Evolutionary conservation across 2,797 vertebrate genomes (phyloP), one percentile per base, ranked within the genome.

Genomic region (Notolabrus celidotus): DNA sequence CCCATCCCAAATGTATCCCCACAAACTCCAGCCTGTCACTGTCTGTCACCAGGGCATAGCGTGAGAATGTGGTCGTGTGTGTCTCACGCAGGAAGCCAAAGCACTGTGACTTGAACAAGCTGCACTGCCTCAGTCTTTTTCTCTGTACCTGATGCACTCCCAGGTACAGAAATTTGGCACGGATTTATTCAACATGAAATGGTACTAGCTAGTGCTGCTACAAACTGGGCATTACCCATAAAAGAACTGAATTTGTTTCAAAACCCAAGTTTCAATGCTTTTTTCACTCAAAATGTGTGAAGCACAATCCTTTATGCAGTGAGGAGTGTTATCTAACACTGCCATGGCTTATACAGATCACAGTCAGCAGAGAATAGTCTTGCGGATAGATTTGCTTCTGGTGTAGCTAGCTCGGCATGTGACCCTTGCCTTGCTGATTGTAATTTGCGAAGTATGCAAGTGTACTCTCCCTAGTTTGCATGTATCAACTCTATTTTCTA

Each of bases 1-100:
- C 10, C 45, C 16, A 42, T 46, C 46, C 46, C 23, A 47, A 47
- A 47, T 23, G 47, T 47, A 47, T 47, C 46, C 46, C 46, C 12
- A 25, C 46, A 47, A 46, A 25, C 46, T 25, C 46, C 46, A 47
- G 46, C 22, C 46, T 47, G 46, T 47, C 46, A 47, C 22, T 47
- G 46, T 47, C 46, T 47, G 46, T 47, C 46, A 47, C 46, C 22
- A 25, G 46, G 46, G 46, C 23, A 47, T 47, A 47, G 46, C 46
- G 46, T 47, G 46, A 47, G 46, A 47, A 47, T 47, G 46, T 16
- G 46, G 46, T 25, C 46, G 14, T 47, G 46, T 47, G 46, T 47
- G 46, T 47, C 46, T 47, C 46, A 47, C 46, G 23, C 46, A 47
- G 46, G 23, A 47, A 47, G 46, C 46, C 46, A 47, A 25, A 47